Conservation (phyloP, 2,113 vertebrate species). For the Cisticola juncidis region DNA sequence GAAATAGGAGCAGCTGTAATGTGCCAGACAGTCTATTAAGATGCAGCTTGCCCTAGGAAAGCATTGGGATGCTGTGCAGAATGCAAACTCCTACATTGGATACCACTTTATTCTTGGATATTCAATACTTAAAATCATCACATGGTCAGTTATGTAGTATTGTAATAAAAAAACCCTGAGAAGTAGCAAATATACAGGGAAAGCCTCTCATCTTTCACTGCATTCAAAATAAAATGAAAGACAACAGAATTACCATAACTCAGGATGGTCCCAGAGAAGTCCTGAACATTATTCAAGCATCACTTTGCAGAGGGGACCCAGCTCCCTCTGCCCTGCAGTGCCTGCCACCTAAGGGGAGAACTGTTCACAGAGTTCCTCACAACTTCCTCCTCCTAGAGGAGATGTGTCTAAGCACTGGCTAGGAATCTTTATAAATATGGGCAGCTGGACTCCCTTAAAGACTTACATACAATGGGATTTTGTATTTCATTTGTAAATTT, state of each 20-base stretch:
- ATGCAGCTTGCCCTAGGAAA: not conserved
- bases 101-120: not conserved
- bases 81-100: not conserved
- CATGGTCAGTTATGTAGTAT: not conserved
- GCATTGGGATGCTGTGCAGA: not conserved
- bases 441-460: not conserved
- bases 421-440: not conserved
- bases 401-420: not conserved
- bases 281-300: not conserved
- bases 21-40: slow-evolving; percentile 2
- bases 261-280: not conserved
- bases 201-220: not conserved
- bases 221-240: not conserved
- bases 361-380: not conserved
- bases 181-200: not conserved
- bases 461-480: not conserved
- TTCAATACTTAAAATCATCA: not conserved
- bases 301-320: not conserved
- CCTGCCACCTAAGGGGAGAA: not conserved
- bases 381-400: too few species aligned
- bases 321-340: not conserved
- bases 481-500: not conserved
- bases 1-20: slow-evolving; percentile 2
- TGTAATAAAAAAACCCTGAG: not conserved
- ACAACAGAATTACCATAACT: not conserved